Evolutionary conservation across 2,888 invertebrate genomes (phyloP).

Genomic region (Cinara cedri): DNA sequence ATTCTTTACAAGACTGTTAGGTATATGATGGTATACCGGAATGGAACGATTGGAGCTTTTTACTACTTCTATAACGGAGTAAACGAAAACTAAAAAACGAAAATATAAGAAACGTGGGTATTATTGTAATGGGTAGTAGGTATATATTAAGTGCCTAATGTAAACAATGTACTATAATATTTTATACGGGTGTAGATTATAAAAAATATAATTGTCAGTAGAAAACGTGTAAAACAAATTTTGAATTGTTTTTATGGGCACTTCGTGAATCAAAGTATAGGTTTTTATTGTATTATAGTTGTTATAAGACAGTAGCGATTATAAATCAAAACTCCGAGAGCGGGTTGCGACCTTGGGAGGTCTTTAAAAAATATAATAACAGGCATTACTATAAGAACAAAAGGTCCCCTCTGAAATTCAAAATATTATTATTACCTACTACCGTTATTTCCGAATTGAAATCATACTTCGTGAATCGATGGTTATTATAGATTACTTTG

Average conservation of each 20-base stretch:
- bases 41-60: too few relatives aligned
- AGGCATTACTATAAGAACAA: slow-evolving; percentile 39
- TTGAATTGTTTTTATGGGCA: neutral
- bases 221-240: slow-evolving; percentile 15
- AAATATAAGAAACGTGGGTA: too few relatives aligned
- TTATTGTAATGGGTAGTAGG: neutral
- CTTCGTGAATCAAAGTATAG: slow-evolving; percentile 23
- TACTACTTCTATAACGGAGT: neutral
- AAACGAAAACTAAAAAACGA: neutral
- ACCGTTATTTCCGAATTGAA: slow-evolving; percentile 42
- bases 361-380: slow-evolving; percentile 43
- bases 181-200: too few relatives aligned
- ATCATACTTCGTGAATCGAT: slow-evolving; percentile 16
- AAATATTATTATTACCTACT: neutral
- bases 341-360: neutral
- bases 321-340: slow-evolving; percentile 43
- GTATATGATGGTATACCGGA: too few relatives aligned
- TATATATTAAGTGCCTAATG: too few relatives aligned
- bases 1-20: too few relatives aligned
- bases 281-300: slow-evolving; percentile 9
- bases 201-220: neutral
- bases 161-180: too few relatives aligned
- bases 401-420: slow-evolving; percentile 7
- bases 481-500: neutral
- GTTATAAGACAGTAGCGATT: slow-evolving; percentile 44